phyloP scores from a whole-genome alignment of 1,140 invertebrate genomes.

The Myzus persicae region DNA sequence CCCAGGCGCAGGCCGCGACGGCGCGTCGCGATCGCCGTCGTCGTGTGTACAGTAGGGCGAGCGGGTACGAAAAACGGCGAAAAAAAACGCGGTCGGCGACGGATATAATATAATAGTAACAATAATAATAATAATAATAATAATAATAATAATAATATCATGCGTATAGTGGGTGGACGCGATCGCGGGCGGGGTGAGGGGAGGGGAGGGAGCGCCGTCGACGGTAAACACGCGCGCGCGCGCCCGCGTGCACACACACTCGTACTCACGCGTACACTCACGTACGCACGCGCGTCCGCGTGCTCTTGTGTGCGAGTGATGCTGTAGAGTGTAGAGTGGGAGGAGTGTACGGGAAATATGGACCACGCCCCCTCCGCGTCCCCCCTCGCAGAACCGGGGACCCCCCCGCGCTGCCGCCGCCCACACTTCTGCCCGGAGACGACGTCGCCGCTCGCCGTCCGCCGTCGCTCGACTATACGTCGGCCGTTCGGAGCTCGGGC shows the following conservation, averaged over 20 bases:
- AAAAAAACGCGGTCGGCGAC: constrained; percentile 2
- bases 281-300: background rate
- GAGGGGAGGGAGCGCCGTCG: background rate
- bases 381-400: background rate
- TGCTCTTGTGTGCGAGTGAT: background rate
- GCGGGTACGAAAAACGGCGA: constrained; percentile 42
- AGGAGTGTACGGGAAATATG: constrained; percentile 46
- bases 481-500: background rate
- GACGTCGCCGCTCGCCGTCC: background rate
- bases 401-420: background rate
- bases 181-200: background rate
- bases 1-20: constrained; percentile 2
- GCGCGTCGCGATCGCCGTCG: constrained; percentile 18
- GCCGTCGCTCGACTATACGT: background rate
- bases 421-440: background rate
- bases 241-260: background rate
- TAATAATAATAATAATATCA: background rate
- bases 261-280: background rate
- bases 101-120: background rate
- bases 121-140: background rate
- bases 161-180: constrained; percentile 7
- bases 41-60: background rate
- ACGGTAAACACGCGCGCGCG: background rate
- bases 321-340: constrained; percentile 26
- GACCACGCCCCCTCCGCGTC: constrained; percentile 40